These are phyloP conservation scores for Gibbula magus DNA, from an alignment of 2,888 invertebrate genomes.

Conservation along the genomic window DNA sequence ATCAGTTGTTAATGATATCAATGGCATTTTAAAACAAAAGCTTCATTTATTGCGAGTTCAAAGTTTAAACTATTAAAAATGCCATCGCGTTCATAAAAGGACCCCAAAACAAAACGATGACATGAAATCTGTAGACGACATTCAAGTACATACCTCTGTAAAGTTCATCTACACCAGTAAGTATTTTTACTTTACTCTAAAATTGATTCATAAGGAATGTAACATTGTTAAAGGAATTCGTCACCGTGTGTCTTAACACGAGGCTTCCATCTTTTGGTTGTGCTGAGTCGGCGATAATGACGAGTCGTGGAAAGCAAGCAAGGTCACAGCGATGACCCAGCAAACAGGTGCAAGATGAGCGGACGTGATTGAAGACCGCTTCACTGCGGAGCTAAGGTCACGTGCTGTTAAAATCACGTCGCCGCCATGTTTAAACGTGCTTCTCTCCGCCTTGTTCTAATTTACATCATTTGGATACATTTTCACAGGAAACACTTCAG, in stretches of 20 bases:
- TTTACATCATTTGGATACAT: not conserved
- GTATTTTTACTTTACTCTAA: too few relatives aligned
- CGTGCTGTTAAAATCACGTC: not conserved
- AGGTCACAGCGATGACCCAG: not conserved
- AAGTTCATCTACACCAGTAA: too few relatives aligned
- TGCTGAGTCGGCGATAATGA: not conserved
- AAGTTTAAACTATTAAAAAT: too few relatives aligned
- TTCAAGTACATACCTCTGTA: too few relatives aligned
- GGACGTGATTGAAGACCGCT: not conserved
- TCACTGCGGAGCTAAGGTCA: not conserved
- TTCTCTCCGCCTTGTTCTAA: not conserved
- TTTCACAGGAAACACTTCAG: not conserved
- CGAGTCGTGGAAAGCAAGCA: not conserved
- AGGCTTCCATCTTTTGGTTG: not conserved
- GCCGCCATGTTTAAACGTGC: constrained; percentile 5
- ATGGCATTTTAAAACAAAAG: too few relatives aligned
- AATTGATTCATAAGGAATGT: not conserved
- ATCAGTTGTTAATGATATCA: too few relatives aligned
- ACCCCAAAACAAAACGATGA: too few relatives aligned
- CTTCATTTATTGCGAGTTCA: too few relatives aligned
- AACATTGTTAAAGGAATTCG: not conserved
- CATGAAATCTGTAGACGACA: too few relatives aligned
- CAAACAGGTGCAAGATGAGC: not conserved
- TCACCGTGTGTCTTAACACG: not conserved
- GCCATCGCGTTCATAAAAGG: too few relatives aligned